These are phyloP conservation scores for Lasius fuliginosus DNA, from an alignment of 2,888 invertebrate species.

Conservation along the genomic window DNA sequence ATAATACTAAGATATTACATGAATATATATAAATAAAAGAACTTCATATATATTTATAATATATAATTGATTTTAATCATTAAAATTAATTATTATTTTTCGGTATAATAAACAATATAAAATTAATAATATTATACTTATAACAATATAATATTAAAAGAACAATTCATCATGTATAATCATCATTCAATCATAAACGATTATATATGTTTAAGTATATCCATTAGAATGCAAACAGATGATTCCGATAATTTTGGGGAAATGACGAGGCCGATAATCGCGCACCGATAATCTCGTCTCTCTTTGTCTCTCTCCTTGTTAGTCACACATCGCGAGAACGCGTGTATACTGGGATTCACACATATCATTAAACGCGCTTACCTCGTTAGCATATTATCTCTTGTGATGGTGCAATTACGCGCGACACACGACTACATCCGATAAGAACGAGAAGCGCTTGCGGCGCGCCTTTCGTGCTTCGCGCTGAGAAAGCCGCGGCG, in stretches of 20 bases:
- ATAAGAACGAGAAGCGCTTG: conserved; percentile 71
- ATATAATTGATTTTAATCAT: background rate
- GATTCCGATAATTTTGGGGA: conserved; percentile 26
- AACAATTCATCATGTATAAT: background rate
- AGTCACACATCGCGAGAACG: conserved; percentile 77
- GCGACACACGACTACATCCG: conserved; percentile 80
- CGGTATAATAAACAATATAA: background rate
- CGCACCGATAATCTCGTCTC: conserved; percentile 36
- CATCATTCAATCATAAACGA: background rate
- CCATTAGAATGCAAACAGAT: background rate
- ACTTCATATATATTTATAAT: too few species aligned
- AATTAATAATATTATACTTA: background rate
- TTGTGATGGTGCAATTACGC: conserved; percentile 78
- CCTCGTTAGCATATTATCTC: conserved; percentile 84
- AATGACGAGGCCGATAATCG: conserved; percentile 39
- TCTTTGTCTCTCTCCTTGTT: conserved; percentile 48
- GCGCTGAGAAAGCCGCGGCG: conserved; percentile 74
- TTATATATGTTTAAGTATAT: background rate
- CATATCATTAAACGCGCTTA: conserved; percentile 79
- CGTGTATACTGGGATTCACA: conserved; percentile 78
- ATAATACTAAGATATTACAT: background rate
- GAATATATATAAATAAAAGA: background rate
- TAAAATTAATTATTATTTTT: background rate
- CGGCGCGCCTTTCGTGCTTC: conserved; percentile 56
- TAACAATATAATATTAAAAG: background rate